Evolutionary conservation across 2,888 invertebrate genomes (phyloP).

Genomic region (Agelastica alni): DNA sequence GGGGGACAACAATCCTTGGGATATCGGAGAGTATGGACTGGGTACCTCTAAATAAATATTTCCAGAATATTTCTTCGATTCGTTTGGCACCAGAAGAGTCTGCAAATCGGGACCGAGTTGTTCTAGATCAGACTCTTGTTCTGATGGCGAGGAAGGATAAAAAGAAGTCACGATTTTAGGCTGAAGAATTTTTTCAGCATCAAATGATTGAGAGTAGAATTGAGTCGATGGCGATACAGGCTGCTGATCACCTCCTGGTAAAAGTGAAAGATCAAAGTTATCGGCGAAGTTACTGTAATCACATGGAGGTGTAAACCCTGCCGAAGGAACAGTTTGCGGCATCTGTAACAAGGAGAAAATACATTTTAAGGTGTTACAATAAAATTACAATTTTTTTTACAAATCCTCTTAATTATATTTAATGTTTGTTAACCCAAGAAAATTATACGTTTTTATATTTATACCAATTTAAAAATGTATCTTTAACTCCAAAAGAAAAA

Average conservation of each 20-base stretch:
- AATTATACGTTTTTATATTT: too few species aligned
- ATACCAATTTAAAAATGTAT: too few species aligned
- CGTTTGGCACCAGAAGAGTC: constrained; percentile 48
- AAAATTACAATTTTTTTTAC: too few species aligned
- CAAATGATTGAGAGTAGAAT: constrained; percentile 48
- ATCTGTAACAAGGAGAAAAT: constrained; percentile 63
- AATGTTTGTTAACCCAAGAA: too few species aligned
- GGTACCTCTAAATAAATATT: constrained; percentile 56
- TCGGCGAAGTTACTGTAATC: constrained; percentile 67
- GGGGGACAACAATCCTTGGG: constrained; percentile 48
- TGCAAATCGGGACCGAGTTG: constrained; percentile 52
- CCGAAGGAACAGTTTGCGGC: constrained; percentile 81
- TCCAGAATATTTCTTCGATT: constrained; percentile 44
- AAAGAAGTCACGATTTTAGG: constrained; percentile 53
- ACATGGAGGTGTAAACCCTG: constrained; percentile 76
- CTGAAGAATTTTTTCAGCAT: constrained; percentile 48
- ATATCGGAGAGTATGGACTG: constrained; percentile 57
- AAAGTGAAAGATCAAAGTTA: constrained; percentile 72
- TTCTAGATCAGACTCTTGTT: constrained; percentile 44
- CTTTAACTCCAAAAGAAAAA: too few species aligned
- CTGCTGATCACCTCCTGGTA: constrained; percentile 66
- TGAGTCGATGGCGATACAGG: constrained; percentile 60
- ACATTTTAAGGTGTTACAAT: too few species aligned
- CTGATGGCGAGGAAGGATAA: constrained; percentile 47
- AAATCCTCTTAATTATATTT: too few species aligned